Percentiles rank a stretch among this genome's conserved stretches.
Conservation (phyloP, 2,113 vertebrate species). For the Chrysochloris asiatica region DNA sequence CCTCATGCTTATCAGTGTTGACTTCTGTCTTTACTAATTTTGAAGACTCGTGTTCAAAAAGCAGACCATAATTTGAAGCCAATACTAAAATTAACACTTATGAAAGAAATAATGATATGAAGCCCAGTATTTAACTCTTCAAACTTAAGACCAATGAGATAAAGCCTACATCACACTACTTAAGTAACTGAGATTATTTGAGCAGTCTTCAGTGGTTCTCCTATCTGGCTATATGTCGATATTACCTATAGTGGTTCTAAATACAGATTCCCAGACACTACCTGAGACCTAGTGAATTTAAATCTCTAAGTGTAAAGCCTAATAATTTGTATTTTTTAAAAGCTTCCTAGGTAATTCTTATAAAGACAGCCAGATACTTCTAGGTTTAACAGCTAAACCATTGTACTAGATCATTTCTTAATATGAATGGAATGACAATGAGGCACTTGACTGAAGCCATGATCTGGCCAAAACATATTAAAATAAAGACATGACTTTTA, state of each 20-base stretch:
- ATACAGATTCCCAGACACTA: not conserved
- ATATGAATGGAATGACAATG: not conserved
- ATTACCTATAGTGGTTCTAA: not conserved
- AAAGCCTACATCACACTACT: not conserved
- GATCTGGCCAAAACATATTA: not conserved
- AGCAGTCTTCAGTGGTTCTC: not conserved
- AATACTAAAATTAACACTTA: slow-evolving; percentile 45
- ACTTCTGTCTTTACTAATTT: slow-evolving; percentile 36
- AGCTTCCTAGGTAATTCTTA: not conserved
- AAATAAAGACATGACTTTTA: slow-evolving; percentile 4
- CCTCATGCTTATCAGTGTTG: slow-evolving; percentile 48
- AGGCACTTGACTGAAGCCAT: not conserved
- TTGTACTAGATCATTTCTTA: not conserved
- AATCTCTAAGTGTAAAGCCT: not conserved
- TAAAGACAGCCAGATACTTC: not conserved
- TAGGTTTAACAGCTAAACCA: not conserved
- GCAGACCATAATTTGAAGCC: slow-evolving; percentile 4
- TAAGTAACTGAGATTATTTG: slow-evolving; percentile 1
- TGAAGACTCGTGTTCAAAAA: slow-evolving; percentile 32
- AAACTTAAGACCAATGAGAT: slow-evolving; percentile 33
- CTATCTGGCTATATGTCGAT: not conserved
- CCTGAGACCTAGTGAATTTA: not conserved
- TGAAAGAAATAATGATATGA: slow-evolving; percentile 38
- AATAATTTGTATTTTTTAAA: not conserved
- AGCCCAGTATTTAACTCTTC: slow-evolving; percentile 23